Evolutionary conservation across 2,113 vertebrate genomes (phyloP).

Genomic region (Tricholaema leucomelas): DNA sequence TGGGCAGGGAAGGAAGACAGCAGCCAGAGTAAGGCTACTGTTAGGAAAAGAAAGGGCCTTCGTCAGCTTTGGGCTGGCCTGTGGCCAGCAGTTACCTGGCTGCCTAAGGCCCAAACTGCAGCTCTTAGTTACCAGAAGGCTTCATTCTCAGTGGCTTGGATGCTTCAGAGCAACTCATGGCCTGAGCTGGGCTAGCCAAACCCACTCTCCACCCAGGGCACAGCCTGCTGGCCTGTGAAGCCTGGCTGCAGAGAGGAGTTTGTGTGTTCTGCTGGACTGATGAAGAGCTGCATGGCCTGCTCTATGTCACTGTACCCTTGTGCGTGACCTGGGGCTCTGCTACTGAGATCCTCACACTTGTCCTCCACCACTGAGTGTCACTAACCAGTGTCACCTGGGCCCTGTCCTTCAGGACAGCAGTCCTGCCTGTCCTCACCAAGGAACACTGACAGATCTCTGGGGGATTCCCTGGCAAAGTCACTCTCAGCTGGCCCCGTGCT

Average conservation of each 20-base stretch:
- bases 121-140: neutral
- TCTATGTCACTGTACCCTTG: fast-evolving
- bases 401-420: neutral
- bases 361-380: neutral
- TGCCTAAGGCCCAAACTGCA: neutral
- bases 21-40: neutral
- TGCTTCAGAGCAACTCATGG: neutral
- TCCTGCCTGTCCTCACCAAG: neutral
- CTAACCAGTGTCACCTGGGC: neutral
- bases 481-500: neutral
- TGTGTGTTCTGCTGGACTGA: neutral
- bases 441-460: neutral
- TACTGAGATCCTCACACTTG: neutral
- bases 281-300: neutral
- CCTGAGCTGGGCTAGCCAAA: neutral
- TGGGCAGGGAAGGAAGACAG: neutral
- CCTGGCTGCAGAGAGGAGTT: neutral
- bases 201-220: neutral
- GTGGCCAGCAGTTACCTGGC: neutral
- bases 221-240: neutral
- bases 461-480: neutral
- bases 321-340: neutral
- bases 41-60: neutral
- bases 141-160: neutral
- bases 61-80: neutral